phyloP scores from a whole-genome alignment of 2,797 vertebrate species.

The Sciurus vulgaris region DNA sequence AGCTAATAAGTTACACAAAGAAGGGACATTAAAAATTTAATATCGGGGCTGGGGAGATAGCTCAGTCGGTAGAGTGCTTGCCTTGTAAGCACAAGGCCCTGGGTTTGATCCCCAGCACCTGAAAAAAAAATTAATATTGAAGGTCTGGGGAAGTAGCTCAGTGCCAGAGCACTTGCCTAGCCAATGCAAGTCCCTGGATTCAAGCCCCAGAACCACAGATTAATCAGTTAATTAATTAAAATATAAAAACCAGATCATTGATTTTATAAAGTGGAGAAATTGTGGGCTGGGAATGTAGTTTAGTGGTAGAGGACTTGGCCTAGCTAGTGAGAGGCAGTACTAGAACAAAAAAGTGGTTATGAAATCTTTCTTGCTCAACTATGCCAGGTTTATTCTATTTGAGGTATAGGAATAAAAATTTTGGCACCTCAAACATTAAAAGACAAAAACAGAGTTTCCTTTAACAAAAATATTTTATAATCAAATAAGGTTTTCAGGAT shows the following conservation, averaged over 20 bases:
- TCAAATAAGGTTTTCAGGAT: constrained; percentile 30
- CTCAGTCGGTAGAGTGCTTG: neutral
- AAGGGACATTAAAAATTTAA: constrained; percentile 17
- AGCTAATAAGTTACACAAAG: constrained; percentile 32
- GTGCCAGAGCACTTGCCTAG: no score
- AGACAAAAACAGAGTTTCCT: constrained; percentile 44
- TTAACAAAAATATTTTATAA: constrained; percentile 31
- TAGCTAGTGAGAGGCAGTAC: neutral
- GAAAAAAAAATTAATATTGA: no score
- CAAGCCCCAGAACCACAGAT: neutral
- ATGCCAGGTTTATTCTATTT: constrained; percentile 42
- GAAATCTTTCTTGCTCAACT: constrained; percentile 25
- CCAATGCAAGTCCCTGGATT: neutral
- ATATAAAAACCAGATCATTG: neutral
- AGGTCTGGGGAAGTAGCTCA: no score
- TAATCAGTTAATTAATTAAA: neutral
- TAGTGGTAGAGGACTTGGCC: neutral
- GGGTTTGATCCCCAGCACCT: no score
- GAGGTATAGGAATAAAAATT: neutral
- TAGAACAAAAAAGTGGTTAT: neutral
- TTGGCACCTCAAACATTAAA: neutral
- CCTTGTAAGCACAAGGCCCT: neutral
- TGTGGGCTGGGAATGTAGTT: neutral
- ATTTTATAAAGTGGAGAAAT: constrained; percentile 9
- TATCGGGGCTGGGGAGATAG: neutral